phyloP scores from a whole-genome alignment of 2,113 vertebrate genomes.

The Percina caprodes region DNA sequence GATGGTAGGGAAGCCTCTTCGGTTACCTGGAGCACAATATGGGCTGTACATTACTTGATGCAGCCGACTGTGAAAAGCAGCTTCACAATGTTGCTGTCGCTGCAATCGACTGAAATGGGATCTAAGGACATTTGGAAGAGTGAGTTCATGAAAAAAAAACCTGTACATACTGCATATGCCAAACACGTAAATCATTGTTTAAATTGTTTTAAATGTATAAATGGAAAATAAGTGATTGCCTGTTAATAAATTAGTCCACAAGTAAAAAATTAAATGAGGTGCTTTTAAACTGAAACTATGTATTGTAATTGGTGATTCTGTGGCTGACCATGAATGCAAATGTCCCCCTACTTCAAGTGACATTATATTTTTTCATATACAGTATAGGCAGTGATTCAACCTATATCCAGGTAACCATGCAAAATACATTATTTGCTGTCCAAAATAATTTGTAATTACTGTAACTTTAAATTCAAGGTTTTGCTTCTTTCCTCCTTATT shows the following conservation, averaged over 20 bases:
- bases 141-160: constrained; percentile 27
- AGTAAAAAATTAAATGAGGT: background rate
- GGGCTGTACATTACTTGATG: constrained; percentile 5
- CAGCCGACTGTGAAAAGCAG: constrained; percentile 47
- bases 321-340: background rate
- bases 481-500: background rate
- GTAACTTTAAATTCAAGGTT: background rate
- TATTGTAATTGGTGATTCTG: background rate
- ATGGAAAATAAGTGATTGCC: background rate
- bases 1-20: constrained; percentile 39
- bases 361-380: background rate
- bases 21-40: constrained; percentile 60
- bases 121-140: constrained; percentile 1
- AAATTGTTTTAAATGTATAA: too few species aligned
- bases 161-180: constrained; percentile 2
- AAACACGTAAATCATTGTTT: background rate
- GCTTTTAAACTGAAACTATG: background rate
- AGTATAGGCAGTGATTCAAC: background rate
- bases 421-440: background rate
- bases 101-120: constrained; percentile 41
- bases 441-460: constrained; percentile 18
- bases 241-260: background rate
- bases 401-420: background rate
- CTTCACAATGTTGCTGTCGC: constrained; percentile 27
- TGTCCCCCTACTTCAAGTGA: background rate